Percentiles rank a stretch among this genome's conserved stretches.
phyloP scores from a whole-genome alignment of 2,113 vertebrate genomes.

The Leptodactylus fuscus region DNA sequence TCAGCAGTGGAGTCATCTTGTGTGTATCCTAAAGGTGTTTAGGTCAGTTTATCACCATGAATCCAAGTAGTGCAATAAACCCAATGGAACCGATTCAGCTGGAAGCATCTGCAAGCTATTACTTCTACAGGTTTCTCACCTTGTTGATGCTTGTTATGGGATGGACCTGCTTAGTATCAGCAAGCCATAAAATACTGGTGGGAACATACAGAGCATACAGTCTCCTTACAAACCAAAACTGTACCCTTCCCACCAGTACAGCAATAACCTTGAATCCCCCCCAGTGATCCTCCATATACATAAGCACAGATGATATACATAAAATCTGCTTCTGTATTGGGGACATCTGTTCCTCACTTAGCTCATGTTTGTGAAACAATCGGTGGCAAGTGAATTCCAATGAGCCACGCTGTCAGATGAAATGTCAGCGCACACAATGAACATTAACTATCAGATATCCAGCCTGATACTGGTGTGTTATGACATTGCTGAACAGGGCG shows the following conservation, averaged over 20 bases:
- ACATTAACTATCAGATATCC: not conserved
- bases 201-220: not conserved
- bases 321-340: too few relatives aligned
- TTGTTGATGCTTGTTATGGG: too few relatives aligned
- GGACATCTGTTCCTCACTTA: not conserved
- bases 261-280: not conserved
- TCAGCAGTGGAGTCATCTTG: too few relatives aligned
- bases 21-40: too few relatives aligned
- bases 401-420: not conserved
- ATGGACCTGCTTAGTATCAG: not conserved
- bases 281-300: not conserved
- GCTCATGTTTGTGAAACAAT: not conserved
- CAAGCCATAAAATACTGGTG: not conserved
- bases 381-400: not conserved
- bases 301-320: too few relatives aligned
- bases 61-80: too few relatives aligned
- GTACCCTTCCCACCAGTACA: not conserved
- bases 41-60: too few relatives aligned
- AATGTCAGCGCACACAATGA: conserved; percentile 8
- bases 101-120: too few relatives aligned
- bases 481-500: not conserved
- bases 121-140: too few relatives aligned
- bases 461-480: not conserved
- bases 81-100: too few relatives aligned
- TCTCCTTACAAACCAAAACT: not conserved